Conservation (phyloP, 2,888 invertebrate species). For the Myopa testacea region DNA sequence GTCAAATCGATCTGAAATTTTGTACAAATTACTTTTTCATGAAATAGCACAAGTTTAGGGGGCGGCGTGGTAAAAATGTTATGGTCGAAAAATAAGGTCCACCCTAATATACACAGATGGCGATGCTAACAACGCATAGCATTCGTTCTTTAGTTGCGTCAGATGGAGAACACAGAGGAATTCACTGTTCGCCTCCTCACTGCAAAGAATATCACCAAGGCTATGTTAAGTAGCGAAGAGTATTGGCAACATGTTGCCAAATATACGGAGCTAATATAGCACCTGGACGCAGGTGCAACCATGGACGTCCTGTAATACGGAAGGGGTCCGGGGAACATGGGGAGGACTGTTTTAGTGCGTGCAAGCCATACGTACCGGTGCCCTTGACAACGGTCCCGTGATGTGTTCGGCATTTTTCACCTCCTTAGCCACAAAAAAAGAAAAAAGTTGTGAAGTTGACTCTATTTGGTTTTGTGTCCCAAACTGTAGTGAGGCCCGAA, state of each 20-base stretch:
- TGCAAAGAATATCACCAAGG: not conserved
- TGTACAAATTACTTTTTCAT: too few relatives aligned
- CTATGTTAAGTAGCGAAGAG: not conserved
- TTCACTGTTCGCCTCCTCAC: not conserved
- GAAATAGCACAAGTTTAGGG: too few relatives aligned
- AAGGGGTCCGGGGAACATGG: not conserved
- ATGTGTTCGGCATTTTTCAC: slow-evolving; percentile 9
- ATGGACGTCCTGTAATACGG: not conserved
- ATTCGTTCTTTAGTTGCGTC: slow-evolving; percentile 21
- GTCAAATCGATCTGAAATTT: too few relatives aligned
- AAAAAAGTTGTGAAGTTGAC: too few relatives aligned
- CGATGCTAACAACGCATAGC: slow-evolving; percentile 3
- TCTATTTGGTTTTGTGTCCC: too few relatives aligned
- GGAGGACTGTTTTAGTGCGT: not conserved
- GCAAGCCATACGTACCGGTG: slow-evolving; percentile 4
- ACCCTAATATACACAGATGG: too few relatives aligned
- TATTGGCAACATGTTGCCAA: not conserved
- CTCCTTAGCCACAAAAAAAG: not conserved
- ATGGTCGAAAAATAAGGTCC: too few relatives aligned
- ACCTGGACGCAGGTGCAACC: not conserved
- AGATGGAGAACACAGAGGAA: not conserved
- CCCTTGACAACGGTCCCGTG: not conserved
- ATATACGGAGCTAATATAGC: not conserved
- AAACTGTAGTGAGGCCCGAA: too few relatives aligned
- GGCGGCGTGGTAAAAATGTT: too few relatives aligned